Evolutionary conservation across 2,797 vertebrate genomes (phyloP).

Genomic region (Momotus momota): DNA sequence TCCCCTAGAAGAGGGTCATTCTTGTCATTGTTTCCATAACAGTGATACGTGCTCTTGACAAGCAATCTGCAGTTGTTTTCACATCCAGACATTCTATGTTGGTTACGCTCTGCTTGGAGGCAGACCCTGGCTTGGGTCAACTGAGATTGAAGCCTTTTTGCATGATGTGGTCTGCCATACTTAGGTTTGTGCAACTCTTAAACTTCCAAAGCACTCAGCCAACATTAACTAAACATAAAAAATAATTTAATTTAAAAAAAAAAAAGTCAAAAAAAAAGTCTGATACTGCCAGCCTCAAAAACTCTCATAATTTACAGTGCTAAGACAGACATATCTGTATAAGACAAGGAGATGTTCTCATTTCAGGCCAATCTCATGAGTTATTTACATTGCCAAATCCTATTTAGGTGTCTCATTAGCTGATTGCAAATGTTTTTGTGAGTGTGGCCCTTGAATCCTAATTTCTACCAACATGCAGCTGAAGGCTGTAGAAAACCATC

Average conservation of each 20-base stretch:
- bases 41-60: conserved; percentile 25
- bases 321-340: background rate
- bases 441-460: background rate
- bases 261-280: background rate
- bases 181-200: background rate
- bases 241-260: background rate
- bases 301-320: background rate
- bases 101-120: conserved; percentile 12
- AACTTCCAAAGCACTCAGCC: background rate
- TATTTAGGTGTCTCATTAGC: background rate
- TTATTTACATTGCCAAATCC: background rate
- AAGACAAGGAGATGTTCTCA: conserved; percentile 11
- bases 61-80: background rate
- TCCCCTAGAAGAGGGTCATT: conserved; percentile 18
- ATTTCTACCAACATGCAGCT: background rate
- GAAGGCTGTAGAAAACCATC: background rate
- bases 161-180: background rate
- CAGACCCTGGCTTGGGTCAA: conserved; percentile 3
- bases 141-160: background rate
- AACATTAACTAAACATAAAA: background rate
- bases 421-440: background rate
- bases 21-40: conserved; percentile 43
- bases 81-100: conserved; percentile 27
- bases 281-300: background rate
- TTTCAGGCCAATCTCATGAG: background rate